These are phyloP conservation scores for Aporrectodea caliginosa DNA, from an alignment of 1,140 invertebrate genomes.

Conservation along the genomic window DNA sequence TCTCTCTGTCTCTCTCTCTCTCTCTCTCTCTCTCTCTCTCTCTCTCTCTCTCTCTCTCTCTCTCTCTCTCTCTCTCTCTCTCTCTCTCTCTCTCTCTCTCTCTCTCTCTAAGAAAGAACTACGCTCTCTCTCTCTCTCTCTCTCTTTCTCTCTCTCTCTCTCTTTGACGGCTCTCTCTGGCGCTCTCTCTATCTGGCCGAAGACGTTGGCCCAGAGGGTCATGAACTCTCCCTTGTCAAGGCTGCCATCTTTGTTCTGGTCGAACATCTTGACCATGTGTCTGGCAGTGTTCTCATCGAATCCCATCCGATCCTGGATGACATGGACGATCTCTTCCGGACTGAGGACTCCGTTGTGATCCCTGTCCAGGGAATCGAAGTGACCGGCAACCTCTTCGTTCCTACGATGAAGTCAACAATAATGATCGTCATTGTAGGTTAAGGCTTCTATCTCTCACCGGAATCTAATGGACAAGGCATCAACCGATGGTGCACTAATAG, in stretches of 20 bases:
- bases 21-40: not conserved
- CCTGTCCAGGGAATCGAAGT: constrained; percentile 30
- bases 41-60: not conserved
- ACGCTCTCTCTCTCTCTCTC: not conserved
- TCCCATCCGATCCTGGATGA: constrained; percentile 29
- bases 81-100: not conserved
- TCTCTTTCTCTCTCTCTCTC: constrained; percentile 41
- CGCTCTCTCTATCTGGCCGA: not conserved
- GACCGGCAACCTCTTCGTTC: constrained; percentile 25
- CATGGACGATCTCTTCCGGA: constrained; percentile 25
- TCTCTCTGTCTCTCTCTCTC: not conserved
- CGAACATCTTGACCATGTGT: constrained; percentile 29
- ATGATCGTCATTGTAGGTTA: too few species aligned
- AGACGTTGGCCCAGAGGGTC: constrained; percentile 24
- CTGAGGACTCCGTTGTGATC: constrained; percentile 32
- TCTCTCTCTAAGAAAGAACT: too few species aligned
- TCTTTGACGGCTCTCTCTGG: constrained; percentile 7
- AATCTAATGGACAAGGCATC: too few species aligned
- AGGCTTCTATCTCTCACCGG: too few species aligned
- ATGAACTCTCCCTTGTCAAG: constrained; percentile 32
- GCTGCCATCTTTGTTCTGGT: constrained; percentile 31
- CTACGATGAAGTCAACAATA: too few species aligned
- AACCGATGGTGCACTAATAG: too few species aligned
- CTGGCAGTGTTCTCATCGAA: constrained; percentile 26
- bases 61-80: not conserved